Base-by-base conservation (phyloP, 2,888 invertebrate species). In the Rhamnusium bicolor region DNA sequence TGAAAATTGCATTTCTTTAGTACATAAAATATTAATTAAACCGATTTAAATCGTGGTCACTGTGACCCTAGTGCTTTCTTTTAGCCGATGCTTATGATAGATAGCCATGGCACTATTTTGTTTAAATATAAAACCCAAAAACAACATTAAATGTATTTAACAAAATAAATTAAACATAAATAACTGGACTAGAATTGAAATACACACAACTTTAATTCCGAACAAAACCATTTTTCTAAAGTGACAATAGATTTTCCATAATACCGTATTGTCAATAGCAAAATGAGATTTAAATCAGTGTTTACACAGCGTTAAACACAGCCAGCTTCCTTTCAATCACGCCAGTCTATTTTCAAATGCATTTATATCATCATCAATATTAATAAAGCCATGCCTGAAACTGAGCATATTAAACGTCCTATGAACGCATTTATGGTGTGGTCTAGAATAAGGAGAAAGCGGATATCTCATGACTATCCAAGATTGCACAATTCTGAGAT, bases 351-450 rank as follows among this genome's bases (percentile, higher is more conserved):
- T 81, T 82, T 75, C 73, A 73, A 75, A 75, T 71, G 60, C 66
- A 54, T 32, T 65, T 53, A 63, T 29, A 49, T 63, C 63, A 65
- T 29, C 65, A 40, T 65, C 66, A 46, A 56, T 32, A 56, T 40
- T 40, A 46, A 56, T 66, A 61, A 51, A 18, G 40, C 40, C 47
- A 80, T 81, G 80, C 75, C 81, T 69, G 75, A 77, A 69, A 69
- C 73, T 72, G 78, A 77, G 56, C 76, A 74, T 68, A 73, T 79
- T 61, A 98, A 98, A 88, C 90, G 97, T 80, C 97, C 97, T 0
- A 97, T 97, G 97, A 97, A 97, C 87, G 96, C 96, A 2, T 96
- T 97, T 88, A 96, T 97, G 96, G 94, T 94, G 51, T 94, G 94
- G 94, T 93, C 93, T 1, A 89, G 94, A 51, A 93, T 94, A 77